These are phyloP conservation scores for Dascyllus trimaculatus DNA, from an alignment of 2,113 vertebrate species.

Conservation along the genomic window DNA sequence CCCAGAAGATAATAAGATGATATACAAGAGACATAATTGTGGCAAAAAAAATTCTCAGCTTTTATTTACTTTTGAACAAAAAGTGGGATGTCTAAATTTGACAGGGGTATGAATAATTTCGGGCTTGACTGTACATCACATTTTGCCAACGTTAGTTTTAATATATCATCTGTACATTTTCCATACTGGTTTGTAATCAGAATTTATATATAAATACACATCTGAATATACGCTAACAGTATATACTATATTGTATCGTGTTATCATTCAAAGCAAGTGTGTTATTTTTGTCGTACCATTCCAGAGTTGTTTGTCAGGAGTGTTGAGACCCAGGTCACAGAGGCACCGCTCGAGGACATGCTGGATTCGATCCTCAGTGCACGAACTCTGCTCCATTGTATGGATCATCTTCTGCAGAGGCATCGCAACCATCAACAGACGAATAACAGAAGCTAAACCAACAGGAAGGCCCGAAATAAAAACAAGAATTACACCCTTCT, in stretches of 20 bases:
- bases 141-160: background rate
- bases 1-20: too few relatives aligned
- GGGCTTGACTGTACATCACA: too few relatives aligned
- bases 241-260: too few relatives aligned
- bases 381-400: conserved; percentile 93
- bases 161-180: accelerated
- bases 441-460: conserved; percentile 3
- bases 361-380: conserved; percentile 97
- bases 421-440: conserved; percentile 15
- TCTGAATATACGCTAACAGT: too few relatives aligned
- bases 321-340: conserved; percentile 85
- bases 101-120: too few relatives aligned
- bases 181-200: background rate
- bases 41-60: too few relatives aligned
- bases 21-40: too few relatives aligned
- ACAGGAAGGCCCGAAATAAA: conserved; percentile 35
- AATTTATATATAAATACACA: too few relatives aligned
- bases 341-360: conserved; percentile 93
- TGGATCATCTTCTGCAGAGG: conserved; percentile 39
- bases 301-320: conserved; percentile 87
- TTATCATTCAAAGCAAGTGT: too few relatives aligned
- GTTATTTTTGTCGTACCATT: conserved; percentile 84
- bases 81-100: too few relatives aligned
- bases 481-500: conserved; percentile 12
- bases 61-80: too few relatives aligned